Percentiles rank a stretch among this genome's conserved stretches.
Conservation (phyloP, 2,888 invertebrate species). For the Plutella xylostella region DNA sequence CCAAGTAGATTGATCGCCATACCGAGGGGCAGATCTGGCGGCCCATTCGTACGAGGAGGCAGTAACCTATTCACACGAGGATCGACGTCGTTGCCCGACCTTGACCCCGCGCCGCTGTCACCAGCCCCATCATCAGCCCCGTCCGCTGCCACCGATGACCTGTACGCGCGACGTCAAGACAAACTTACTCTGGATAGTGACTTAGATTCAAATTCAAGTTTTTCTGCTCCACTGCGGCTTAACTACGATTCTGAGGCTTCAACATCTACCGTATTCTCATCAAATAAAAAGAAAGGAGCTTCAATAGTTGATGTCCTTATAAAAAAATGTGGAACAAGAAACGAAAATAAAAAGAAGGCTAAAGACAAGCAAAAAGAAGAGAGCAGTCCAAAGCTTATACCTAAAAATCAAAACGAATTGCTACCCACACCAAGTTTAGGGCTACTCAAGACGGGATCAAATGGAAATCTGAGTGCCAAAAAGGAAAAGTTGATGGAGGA, state of each 20-base stretch:
- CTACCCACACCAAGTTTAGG: slow-evolving; percentile 75
- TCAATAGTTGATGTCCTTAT: slow-evolving; percentile 77
- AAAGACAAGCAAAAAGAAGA: slow-evolving; percentile 69
- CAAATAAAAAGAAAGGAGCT: slow-evolving; percentile 60
- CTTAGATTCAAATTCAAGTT: slow-evolving; percentile 76
- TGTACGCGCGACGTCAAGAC: slow-evolving; percentile 52
- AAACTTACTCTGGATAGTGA: slow-evolving; percentile 72
- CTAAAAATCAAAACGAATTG: slow-evolving; percentile 71
- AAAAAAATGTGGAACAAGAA: slow-evolving; percentile 73
- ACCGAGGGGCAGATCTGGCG: slow-evolving; percentile 74
- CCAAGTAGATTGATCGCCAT: slow-evolving; percentile 85
- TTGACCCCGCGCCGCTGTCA: slow-evolving; percentile 80
- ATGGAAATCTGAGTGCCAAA: slow-evolving; percentile 47
- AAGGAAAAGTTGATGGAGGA: slow-evolving; percentile 67
- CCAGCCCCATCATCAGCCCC: slow-evolving; percentile 74
- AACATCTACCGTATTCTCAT: slow-evolving; percentile 74
- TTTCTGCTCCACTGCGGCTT: slow-evolving; percentile 64
- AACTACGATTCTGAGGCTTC: slow-evolving; percentile 77
- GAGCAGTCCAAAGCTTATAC: slow-evolving; percentile 64
- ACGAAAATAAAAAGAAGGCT: slow-evolving; percentile 63
- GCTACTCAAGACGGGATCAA: slow-evolving; percentile 46
- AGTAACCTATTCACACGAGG: slow-evolving; percentile 68
- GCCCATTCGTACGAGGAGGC: slow-evolving; percentile 48
- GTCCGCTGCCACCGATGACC: slow-evolving; percentile 71
- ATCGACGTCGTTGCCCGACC: slow-evolving; percentile 81